Evolutionary conservation across 1,140 invertebrate genomes (phyloP).

Genomic region (Phymorhynchus buccinoides): DNA sequence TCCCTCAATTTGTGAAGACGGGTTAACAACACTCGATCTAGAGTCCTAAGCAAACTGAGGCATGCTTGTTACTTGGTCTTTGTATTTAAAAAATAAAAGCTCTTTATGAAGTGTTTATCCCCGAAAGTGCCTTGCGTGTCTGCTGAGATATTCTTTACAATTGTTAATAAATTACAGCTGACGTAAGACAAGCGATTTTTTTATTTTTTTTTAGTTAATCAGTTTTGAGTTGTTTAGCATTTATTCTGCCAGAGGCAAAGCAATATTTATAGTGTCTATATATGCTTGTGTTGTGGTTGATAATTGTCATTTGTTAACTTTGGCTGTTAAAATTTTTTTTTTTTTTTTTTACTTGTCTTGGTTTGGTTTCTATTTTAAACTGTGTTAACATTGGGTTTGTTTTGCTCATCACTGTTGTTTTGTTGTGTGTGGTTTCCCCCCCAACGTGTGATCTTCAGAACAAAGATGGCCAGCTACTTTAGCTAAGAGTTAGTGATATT

Average conservation of each 20-base stretch:
- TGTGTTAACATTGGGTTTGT: background rate
- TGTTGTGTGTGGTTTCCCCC: too few species aligned
- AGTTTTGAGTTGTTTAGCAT: background rate
- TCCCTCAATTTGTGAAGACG: too few species aligned
- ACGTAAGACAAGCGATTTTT: background rate
- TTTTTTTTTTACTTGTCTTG: background rate
- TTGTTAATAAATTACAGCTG: too few species aligned
- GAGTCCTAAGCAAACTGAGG: too few species aligned
- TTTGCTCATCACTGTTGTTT: background rate
- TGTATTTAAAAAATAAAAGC: too few species aligned
- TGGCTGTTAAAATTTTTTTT: background rate
- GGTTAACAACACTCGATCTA: too few species aligned
- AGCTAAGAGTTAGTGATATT: too few species aligned
- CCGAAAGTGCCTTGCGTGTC: too few species aligned
- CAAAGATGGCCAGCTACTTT: constrained; percentile 2
- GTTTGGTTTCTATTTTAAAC: background rate
- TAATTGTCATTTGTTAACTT: background rate
- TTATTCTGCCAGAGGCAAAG: background rate
- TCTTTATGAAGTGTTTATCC: too few species aligned
- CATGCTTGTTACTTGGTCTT: too few species aligned
- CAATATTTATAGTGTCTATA: background rate
- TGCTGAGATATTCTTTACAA: too few species aligned
- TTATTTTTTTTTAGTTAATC: background rate
- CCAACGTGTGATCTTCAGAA: background rate
- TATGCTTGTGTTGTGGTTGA: background rate